A percentile compares a stretch with the other conserved stretches of the same genome.
These are phyloP conservation scores for Tenualosa ilisha DNA, from an alignment of 2,797 vertebrate species.

Conservation along the genomic window DNA sequence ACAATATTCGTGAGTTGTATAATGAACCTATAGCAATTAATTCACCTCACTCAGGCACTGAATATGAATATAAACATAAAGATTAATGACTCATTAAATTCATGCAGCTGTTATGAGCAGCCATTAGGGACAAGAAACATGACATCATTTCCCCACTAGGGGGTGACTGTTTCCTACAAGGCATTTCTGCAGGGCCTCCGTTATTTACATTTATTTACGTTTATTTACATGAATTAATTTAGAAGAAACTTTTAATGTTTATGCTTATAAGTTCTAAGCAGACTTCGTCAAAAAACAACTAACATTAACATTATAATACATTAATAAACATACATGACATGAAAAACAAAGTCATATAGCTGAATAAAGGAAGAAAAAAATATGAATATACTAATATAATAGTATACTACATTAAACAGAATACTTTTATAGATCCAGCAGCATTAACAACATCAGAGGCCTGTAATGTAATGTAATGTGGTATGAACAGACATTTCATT, in stretches of 20 bases:
- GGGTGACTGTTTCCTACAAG: background rate
- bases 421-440: too few species aligned
- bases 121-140: background rate
- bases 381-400: too few species aligned
- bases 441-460: too few species aligned
- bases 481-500: background rate
- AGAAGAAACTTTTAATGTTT: background rate
- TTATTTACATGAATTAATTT: background rate
- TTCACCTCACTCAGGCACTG: background rate
- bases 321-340: too few species aligned
- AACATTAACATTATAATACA: too few species aligned
- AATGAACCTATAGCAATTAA: background rate
- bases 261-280: too few species aligned
- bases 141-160: background rate
- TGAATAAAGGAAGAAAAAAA: too few species aligned
- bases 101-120: background rate
- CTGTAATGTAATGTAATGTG: background rate
- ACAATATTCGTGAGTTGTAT: background rate
- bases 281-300: too few species aligned
- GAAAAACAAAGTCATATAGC: too few species aligned
- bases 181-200: background rate
- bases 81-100: background rate
- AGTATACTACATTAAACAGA: too few species aligned
- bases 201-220: background rate
- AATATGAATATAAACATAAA: background rate